These are phyloP conservation scores for Neoseiulus cucumeris DNA, from an alignment of 1,140 invertebrate species.

Conservation along the genomic window DNA sequence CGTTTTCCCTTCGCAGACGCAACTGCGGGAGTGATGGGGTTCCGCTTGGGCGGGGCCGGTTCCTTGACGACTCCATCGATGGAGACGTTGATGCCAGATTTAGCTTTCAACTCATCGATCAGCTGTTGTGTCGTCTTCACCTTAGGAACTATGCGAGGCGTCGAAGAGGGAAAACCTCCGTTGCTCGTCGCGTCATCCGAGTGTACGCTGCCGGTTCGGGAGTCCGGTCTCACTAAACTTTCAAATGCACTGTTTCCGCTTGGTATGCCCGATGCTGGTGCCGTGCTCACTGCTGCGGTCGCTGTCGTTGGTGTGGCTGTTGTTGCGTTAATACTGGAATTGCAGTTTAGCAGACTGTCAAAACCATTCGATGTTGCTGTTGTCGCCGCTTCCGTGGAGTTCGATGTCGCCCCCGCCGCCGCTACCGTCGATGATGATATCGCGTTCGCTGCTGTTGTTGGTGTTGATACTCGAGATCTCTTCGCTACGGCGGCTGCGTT, in stretches of 20 bases:
- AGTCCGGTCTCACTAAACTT: constrained; percentile 11
- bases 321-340: too few species aligned
- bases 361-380: background rate
- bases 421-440: too few species aligned
- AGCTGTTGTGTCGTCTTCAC: constrained; percentile 65
- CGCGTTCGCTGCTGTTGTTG: too few species aligned
- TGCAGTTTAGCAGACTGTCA: background rate
- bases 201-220: constrained; percentile 8
- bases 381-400: too few species aligned
- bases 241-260: constrained; percentile 10
- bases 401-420: too few species aligned
- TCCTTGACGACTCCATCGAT: constrained; percentile 9
- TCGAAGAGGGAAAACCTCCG: background rate
- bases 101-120: constrained; percentile 49
- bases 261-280: background rate
- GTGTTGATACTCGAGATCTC: background rate
- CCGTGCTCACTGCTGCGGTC: background rate
- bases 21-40: constrained; percentile 8
- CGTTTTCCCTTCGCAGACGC: constrained; percentile 18
- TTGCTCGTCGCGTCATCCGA: constrained; percentile 5
- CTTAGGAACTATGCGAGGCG: constrained; percentile 32
- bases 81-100: constrained; percentile 27
- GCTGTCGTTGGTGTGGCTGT: too few species aligned
- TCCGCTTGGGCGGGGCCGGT: constrained; percentile 9
- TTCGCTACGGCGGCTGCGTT: background rate